Evolutionary conservation across 2,888 invertebrate species (phyloP).

Genomic region (Choreutis nemorana): DNA sequence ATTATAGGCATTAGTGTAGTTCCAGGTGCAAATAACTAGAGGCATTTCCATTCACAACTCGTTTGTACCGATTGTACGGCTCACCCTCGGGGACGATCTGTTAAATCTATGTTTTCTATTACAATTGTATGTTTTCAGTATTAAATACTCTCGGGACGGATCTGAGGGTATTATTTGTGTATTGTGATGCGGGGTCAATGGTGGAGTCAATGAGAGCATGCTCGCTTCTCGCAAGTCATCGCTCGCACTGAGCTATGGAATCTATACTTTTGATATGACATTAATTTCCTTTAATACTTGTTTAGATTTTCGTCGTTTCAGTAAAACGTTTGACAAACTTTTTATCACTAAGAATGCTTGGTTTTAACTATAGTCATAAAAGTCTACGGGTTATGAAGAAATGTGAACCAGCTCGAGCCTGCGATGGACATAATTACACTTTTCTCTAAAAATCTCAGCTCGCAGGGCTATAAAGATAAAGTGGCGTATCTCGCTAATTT

Average conservation of each 20-base stretch:
- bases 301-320: slow-evolving; percentile 29
- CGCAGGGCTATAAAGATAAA: slow-evolving; percentile 53
- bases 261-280: slow-evolving; percentile 58
- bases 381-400: slow-evolving; percentile 5
- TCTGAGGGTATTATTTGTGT: slow-evolving; percentile 51
- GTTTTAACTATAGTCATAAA: slow-evolving; percentile 5
- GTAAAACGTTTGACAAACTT: neutral
- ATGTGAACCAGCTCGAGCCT: neutral
- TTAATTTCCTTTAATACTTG: slow-evolving; percentile 33
- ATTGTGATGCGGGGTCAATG: slow-evolving; percentile 57
- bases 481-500: slow-evolving; percentile 56
- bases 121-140: slow-evolving; percentile 27
- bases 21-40: slow-evolving; percentile 23
- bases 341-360: slow-evolving; percentile 7
- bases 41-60: slow-evolving; percentile 21
- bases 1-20: slow-evolving; percentile 9
- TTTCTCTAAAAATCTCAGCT: slow-evolving; percentile 39
- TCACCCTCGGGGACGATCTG: slow-evolving; percentile 43
- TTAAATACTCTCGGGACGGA: slow-evolving; percentile 41
- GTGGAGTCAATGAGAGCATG: slow-evolving; percentile 60
- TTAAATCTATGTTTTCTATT: slow-evolving; percentile 32
- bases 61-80: slow-evolving; percentile 22
- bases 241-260: slow-evolving; percentile 43
- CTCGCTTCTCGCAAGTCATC: slow-evolving; percentile 57
- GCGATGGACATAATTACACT: slow-evolving; percentile 39